Evolutionary conservation across 2,113 vertebrate species (phyloP), one percentile per base, ranked within the genome.

Genomic region (Paratilapia polleni): DNA sequence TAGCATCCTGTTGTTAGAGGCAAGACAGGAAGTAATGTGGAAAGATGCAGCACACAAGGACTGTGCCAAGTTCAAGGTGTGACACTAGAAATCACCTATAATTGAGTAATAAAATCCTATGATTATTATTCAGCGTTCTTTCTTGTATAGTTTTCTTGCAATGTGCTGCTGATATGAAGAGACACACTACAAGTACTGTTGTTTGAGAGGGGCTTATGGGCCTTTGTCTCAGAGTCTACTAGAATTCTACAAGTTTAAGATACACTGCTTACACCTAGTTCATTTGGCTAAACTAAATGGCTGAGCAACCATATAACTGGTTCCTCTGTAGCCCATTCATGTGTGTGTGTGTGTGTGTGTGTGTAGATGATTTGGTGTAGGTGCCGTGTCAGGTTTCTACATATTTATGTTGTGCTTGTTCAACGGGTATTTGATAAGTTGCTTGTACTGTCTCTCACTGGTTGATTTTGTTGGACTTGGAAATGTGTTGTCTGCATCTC

Each of bases 1-100:
- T 22, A 9, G 74, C 59, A 60, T 83, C 36, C 75, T 80, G 56
- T 52, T 60, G 78, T 78, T 78, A 19, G n/a, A 64, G 57, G 24
- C 22, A 8, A 78, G 63, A 61, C 52, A 36, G 54, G 36, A 24
- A 47, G 28, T 64, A 63, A 77, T 73, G 49, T 78, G 70, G 68
- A 56, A 83, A 17, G 58, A 73, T 83, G 66, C 83, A 64, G 77
- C 34, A 4, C 11, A 57, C 31, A 31, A 70, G 58, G n/a, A 7
- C 54, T 57, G 54, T 3, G 6, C 15, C 19, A 15, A n/a, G 28
- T 63, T 79, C 43, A 75, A 47, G 10, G 54, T 70, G 60, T 68
- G 6, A 14, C 61, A 66, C 17, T 31, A 38, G 22, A 80, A 63
- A 49, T 60, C 12, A 24, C 78, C 11, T 2, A 3, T 54, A 78